These are phyloP conservation scores for Cochlearius cochlearius DNA, from an alignment of 2,113 vertebrate genomes.

Conservation along the genomic window DNA sequence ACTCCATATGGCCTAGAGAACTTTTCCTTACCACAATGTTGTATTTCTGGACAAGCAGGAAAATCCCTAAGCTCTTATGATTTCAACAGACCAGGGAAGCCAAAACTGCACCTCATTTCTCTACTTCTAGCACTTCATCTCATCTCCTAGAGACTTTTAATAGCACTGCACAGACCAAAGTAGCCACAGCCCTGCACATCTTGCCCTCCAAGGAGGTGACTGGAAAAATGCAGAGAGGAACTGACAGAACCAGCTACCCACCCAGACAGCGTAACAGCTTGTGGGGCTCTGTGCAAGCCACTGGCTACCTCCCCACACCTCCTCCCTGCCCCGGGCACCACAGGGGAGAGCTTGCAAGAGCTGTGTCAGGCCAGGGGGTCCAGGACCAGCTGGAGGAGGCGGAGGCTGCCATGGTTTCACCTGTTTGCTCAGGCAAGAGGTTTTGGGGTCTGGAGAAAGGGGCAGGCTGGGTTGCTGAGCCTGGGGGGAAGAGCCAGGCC, in stretches of 20 bases:
- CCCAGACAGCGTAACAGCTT: not conserved
- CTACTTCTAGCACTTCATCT: not conserved
- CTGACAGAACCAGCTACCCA: not conserved
- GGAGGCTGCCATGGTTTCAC: not conserved
- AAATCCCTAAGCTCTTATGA: not conserved
- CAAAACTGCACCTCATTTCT: not conserved
- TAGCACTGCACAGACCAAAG: not conserved
- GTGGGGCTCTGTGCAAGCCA: not conserved
- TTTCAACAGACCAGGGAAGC: not conserved
- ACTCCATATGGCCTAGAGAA: not conserved
- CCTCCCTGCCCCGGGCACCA: not conserved
- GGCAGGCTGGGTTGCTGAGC: not conserved
- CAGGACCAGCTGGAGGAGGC: not conserved
- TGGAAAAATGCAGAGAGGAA: not conserved
- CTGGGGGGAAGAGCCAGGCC: not conserved
- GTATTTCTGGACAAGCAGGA: not conserved
- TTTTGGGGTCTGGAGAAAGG: not conserved
- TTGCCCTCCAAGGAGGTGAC: not conserved
- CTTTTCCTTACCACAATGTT: not conserved
- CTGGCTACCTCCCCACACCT: not conserved
- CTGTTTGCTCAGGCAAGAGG: not conserved
- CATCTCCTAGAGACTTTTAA: not conserved
- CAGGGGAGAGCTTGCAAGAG: not conserved
- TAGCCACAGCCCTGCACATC: not conserved
- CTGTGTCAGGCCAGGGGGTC: not conserved